These are phyloP conservation scores for Dasysyrphus albostriatus DNA, from an alignment of 2,888 invertebrate species.

Conservation along the genomic window DNA sequence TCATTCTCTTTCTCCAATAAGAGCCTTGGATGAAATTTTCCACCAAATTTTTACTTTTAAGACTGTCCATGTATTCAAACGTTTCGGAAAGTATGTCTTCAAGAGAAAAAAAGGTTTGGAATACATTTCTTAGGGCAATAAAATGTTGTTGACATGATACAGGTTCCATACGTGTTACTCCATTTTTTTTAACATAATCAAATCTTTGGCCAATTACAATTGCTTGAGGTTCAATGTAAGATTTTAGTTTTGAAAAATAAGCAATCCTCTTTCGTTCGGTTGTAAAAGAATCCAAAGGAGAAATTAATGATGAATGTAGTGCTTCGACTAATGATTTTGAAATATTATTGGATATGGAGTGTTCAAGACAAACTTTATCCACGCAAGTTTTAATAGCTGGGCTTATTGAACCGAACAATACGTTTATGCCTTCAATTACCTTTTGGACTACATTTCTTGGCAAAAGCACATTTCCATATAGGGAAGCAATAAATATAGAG, in stretches of 20 bases:
- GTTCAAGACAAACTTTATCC: background rate
- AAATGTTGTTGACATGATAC: background rate
- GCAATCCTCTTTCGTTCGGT: conserved; percentile 1
- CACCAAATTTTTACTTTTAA: background rate
- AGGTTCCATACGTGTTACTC: background rate
- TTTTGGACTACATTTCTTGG: background rate
- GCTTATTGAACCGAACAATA: background rate
- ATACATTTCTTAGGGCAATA: background rate
- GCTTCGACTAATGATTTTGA: background rate
- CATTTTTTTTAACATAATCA: background rate
- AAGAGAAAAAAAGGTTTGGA: conserved; percentile 1
- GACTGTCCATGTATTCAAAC: conserved; percentile 1
- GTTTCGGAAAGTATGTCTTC: background rate
- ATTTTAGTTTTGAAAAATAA: background rate
- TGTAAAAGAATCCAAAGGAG: background rate
- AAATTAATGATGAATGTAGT: background rate
- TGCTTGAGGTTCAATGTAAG: background rate
- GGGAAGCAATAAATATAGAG: too few relatives aligned
- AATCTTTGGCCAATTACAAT: background rate
- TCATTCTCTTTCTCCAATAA: background rate
- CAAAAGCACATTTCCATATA: too few relatives aligned
- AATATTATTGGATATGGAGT: background rate
- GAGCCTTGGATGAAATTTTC: conserved; percentile 7
- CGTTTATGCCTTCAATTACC: background rate
- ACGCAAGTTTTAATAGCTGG: background rate